These are phyloP conservation scores for Drosophila vallismaia DNA, from an alignment of 2,888 invertebrate species.

Conservation along the genomic window DNA sequence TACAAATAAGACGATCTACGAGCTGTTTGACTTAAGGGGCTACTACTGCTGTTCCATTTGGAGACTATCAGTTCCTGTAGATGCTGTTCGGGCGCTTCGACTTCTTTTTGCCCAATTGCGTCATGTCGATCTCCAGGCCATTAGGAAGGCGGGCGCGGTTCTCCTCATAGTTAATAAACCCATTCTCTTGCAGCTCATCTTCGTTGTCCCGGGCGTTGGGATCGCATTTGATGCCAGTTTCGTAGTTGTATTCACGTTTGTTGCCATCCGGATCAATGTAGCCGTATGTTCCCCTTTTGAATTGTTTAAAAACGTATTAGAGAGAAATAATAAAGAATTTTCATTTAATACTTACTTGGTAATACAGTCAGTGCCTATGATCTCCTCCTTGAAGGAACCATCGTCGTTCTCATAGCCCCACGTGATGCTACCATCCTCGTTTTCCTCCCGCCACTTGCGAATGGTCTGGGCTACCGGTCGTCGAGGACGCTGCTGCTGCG, in stretches of 20 bases:
- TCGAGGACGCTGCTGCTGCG: constrained; percentile 82
- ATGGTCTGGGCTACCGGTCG: constrained; percentile 90
- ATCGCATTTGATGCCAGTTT: constrained; percentile 89
- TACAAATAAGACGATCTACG: constrained; percentile 65
- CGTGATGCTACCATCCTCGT: constrained; percentile 89
- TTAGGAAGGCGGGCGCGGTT: constrained; percentile 90
- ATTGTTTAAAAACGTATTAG: neutral
- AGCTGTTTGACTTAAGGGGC: constrained; percentile 60
- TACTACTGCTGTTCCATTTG: constrained; percentile 37
- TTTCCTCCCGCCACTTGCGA: constrained; percentile 90
- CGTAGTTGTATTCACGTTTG: constrained; percentile 92
- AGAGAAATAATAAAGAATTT: neutral
- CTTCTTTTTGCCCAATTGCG: constrained; percentile 88
- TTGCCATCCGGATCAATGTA: constrained; percentile 93
- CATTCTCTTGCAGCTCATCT: constrained; percentile 85
- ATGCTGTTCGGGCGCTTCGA: constrained; percentile 86
- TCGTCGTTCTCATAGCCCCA: constrained; percentile 96
- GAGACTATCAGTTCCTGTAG: constrained; percentile 75
- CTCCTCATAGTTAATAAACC: constrained; percentile 90
- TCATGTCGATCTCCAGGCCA: constrained; percentile 89
- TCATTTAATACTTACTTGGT: constrained; percentile 84
- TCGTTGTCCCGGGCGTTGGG: constrained; percentile 84
- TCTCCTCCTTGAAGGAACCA: constrained; percentile 93
- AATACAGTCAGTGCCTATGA: constrained; percentile 90
- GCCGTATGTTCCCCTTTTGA: constrained; percentile 90